Evolutionary conservation across 2,113 vertebrate genomes (phyloP).

Genomic region (Ciconia maguari): DNA sequence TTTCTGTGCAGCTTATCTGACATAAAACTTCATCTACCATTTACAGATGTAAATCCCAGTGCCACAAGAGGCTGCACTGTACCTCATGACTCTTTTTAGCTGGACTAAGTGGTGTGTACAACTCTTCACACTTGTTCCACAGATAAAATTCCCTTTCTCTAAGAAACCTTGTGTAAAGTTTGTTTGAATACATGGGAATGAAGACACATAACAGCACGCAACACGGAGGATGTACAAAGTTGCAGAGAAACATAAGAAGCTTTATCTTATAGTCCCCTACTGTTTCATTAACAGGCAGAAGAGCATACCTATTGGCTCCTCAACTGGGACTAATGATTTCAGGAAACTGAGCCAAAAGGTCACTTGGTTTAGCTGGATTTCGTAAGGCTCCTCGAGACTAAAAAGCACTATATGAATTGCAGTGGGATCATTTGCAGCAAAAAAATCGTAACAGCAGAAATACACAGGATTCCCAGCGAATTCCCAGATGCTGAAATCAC

Average conservation of each 20-base stretch:
- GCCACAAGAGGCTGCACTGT: background rate
- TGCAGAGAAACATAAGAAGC: background rate
- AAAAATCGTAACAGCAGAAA: conserved; percentile 95
- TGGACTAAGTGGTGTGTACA: background rate
- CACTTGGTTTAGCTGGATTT: conserved; percentile 93
- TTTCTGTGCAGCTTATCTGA: background rate
- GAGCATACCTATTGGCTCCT: conserved; percentile 86
- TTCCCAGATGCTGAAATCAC: conserved; percentile 97
- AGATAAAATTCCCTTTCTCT: background rate
- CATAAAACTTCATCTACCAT: background rate
- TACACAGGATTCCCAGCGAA: conserved; percentile 97
- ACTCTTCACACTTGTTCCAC: background rate
- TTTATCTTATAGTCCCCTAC: background rate
- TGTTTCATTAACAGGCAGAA: background rate
- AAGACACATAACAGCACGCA: background rate
- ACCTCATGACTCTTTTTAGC: background rate
- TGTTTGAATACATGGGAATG: background rate
- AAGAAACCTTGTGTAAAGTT: background rate
- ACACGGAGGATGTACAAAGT: background rate
- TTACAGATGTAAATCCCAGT: background rate
- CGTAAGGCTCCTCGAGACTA: conserved; percentile 94
- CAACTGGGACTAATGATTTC: conserved; percentile 87
- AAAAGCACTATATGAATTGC: conserved; percentile 91
- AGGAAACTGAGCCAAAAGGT: conserved; percentile 97
- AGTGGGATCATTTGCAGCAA: conserved; percentile 90